Conservation (phyloP, 2,888 invertebrate genomes). For the Tricholauxania praeusta region DNA sequence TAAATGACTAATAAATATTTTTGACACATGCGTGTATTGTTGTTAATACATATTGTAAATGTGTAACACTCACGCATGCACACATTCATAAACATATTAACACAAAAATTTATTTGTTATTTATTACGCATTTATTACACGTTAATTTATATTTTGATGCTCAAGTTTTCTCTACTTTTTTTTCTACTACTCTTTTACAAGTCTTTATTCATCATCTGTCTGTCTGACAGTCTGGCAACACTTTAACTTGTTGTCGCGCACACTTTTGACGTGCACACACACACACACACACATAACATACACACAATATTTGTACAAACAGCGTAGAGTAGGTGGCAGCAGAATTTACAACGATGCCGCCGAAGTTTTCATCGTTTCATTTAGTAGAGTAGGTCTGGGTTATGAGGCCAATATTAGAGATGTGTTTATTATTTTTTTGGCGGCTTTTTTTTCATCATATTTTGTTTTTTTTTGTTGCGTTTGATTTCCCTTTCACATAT, state of each 20-base stretch:
- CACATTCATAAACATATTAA: neutral
- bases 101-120: constrained; percentile 13
- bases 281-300: constrained; percentile 4
- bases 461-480: neutral
- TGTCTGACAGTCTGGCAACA: constrained; percentile 23
- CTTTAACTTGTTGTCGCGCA: constrained; percentile 18
- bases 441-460: neutral
- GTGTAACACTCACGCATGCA: neutral
- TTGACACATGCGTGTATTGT: neutral
- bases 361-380: constrained; percentile 17
- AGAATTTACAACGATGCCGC: neutral
- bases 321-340: neutral
- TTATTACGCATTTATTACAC: neutral
- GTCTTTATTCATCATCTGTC: constrained; percentile 5
- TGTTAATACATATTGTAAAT: neutral
- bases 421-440: neutral
- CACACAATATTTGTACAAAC: neutral
- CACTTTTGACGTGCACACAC: neutral
- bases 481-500: neutral
- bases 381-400: constrained; percentile 39
- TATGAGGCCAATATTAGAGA: constrained; percentile 32
- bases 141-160: neutral
- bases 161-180: too few relatives aligned
- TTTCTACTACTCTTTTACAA: too few relatives aligned
- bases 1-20: constrained; percentile 1